These are phyloP conservation scores for Notodonta ziczac DNA, from an alignment of 2,888 invertebrate species.

Conservation along the genomic window DNA sequence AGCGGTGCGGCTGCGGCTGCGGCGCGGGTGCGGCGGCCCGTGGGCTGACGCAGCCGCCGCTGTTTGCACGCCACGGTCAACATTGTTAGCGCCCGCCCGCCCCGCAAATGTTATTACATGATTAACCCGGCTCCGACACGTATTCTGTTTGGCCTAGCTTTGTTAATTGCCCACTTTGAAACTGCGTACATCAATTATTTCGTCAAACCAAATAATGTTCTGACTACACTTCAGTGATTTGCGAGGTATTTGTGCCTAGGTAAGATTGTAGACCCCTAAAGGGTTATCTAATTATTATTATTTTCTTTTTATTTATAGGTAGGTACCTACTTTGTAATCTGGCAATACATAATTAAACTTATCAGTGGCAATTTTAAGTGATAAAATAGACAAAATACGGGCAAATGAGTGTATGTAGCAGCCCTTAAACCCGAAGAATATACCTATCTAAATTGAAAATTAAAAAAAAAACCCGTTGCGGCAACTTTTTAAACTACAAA, in stretches of 20 bases:
- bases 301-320: too few species aligned
- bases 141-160: slow-evolving; percentile 67
- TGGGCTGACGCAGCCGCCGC: slow-evolving; percentile 72
- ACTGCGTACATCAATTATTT: slow-evolving; percentile 55
- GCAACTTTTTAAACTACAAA: too few species aligned
- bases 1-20: slow-evolving; percentile 57
- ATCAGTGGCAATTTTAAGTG: too few species aligned
- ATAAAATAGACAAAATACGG: too few species aligned
- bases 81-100: slow-evolving; percentile 71
- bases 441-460: too few species aligned
- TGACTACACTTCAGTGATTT: slow-evolving; percentile 1
- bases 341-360: too few species aligned
- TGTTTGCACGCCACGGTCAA: slow-evolving; percentile 79
- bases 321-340: too few species aligned
- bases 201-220: slow-evolving; percentile 36
- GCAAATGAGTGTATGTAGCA: too few species aligned
- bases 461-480: too few species aligned
- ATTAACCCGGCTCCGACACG: slow-evolving; percentile 71
- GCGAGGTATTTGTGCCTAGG: slow-evolving; percentile 17
- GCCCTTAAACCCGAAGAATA: too few species aligned
- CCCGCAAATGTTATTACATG: slow-evolving; percentile 74
- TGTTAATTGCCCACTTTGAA: slow-evolving; percentile 70
- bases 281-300: background rate
- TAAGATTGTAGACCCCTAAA: slow-evolving; percentile 16
- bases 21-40: slow-evolving; percentile 57